Base-by-base conservation (phyloP, 2,113 vertebrate genomes). In the pig (Sus scrofa) region DNA sequence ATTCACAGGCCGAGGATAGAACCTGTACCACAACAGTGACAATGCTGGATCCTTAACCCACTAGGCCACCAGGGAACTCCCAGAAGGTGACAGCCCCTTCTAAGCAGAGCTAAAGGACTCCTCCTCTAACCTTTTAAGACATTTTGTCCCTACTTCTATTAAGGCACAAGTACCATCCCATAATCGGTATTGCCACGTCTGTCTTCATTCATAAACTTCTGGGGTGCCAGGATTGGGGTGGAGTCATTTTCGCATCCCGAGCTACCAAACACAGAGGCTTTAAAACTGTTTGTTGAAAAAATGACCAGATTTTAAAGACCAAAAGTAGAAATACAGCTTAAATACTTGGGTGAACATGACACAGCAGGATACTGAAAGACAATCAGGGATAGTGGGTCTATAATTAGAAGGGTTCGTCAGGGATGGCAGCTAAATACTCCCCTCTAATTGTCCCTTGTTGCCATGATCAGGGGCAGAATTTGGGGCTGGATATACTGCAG, bases 311-410 rank as follows among this genome's bases (percentile, higher is more conserved):
- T 84, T n/a, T 73, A 74, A 77, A 78, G 4, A 15, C 7, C 16
- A 44, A 56, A 95, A 71, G 39, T 16, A 90, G 73, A 93, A 84
- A 62, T 63, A 65, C 91, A 92, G 34, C 54, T 92, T 82, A 77
- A 85, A 54, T 67, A 58, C 7, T 82, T 24, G 30, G 19, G 58
- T 50, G 52, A 86, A 82, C 7, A 32, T 87, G 65, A 91, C 30
- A 52, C 12, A 91, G 60, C 0, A 19, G n/a, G 65, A 56, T 74
- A n/a, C 27, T 93, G 22, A 87, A 67, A 91, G 34, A 73, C 56
- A 87, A 62, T 39, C 65, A 86, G 81, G 58, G 30, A 79, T 20
- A 9, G 68, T 1, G 50, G 52, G 86, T 32, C 8, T 58, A 6
- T 79, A 78, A 84, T 62, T 32, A 79, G 62, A 91, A 86, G 56